Conservation (phyloP, 2,113 vertebrate genomes). For the Xenus cinereus region DNA sequence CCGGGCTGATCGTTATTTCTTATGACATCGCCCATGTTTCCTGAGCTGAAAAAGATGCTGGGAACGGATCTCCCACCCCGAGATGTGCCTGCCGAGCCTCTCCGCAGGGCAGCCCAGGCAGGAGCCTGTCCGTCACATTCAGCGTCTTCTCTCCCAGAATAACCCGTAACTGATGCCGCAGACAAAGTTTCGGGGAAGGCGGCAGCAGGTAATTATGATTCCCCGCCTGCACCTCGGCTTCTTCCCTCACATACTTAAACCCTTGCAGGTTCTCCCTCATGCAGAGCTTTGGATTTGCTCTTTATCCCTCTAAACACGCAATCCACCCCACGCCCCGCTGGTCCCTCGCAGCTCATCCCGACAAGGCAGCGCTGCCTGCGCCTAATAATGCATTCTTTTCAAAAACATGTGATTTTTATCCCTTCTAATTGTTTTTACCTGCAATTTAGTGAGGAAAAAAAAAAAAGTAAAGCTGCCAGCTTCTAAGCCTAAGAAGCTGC, state of each 20-base stretch:
- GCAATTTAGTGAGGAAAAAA: background rate
- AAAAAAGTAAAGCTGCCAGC: background rate
- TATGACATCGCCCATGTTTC: background rate
- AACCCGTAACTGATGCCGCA: background rate
- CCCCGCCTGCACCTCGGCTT: background rate
- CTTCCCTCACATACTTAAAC: background rate
- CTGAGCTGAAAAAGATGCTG: background rate
- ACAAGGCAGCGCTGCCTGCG: background rate
- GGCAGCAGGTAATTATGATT: background rate
- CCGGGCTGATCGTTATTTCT: background rate
- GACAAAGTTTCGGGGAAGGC: background rate
- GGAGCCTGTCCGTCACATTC: background rate
- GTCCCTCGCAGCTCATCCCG: background rate
- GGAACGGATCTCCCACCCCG: background rate
- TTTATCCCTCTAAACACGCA: constrained; percentile 35
- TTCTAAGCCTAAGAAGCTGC: background rate
- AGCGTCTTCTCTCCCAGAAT: background rate
- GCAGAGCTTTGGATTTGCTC: constrained; percentile 15
- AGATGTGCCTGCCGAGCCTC: background rate
- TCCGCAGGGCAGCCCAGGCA: background rate
- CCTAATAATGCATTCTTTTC: background rate
- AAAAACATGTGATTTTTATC: background rate
- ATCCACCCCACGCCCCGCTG: background rate
- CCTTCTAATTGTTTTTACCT: constrained; percentile 5
- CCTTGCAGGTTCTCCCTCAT: background rate